A percentile compares a stretch with the other conserved stretches of the same genome.
phyloP scores from a whole-genome alignment of 2,113 vertebrate genomes.

The Scytalopus superciliaris region DNA sequence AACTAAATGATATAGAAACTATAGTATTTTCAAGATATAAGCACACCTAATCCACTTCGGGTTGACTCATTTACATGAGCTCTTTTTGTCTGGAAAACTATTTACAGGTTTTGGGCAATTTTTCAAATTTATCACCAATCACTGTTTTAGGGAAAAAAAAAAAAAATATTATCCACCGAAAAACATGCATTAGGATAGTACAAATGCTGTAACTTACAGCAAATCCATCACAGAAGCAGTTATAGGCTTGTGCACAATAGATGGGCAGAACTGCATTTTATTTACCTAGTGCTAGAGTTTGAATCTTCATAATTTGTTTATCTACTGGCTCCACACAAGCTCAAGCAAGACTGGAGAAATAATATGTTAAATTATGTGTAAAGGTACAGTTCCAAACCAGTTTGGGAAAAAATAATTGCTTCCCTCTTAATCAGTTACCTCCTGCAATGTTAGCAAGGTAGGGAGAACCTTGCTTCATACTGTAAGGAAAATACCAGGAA shows the following conservation, averaged over 20 bases:
- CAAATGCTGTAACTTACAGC: background rate
- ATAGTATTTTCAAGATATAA: background rate
- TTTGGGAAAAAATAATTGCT: background rate
- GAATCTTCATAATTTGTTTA: background rate
- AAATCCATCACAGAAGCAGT: background rate
- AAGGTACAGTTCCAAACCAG: background rate
- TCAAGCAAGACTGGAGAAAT: background rate
- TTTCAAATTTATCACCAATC: background rate
- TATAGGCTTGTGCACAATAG: fast-evolving
- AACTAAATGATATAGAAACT: background rate
- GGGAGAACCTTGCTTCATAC: background rate
- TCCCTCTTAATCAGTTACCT: background rate
- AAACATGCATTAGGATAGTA: background rate
- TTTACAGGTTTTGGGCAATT: background rate
- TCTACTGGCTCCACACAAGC: background rate
- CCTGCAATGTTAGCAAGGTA: background rate
- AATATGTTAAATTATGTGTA: background rate
- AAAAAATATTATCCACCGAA: background rate
- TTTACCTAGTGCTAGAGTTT: background rate
- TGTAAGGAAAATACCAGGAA: background rate
- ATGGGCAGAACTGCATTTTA: background rate
- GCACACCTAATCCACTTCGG: background rate
- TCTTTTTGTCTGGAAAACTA: background rate
- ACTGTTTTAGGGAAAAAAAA: background rate
- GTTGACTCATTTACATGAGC: background rate